Conservation (phyloP, 2,888 invertebrate species). For the Callyntrura sp. region DNA sequence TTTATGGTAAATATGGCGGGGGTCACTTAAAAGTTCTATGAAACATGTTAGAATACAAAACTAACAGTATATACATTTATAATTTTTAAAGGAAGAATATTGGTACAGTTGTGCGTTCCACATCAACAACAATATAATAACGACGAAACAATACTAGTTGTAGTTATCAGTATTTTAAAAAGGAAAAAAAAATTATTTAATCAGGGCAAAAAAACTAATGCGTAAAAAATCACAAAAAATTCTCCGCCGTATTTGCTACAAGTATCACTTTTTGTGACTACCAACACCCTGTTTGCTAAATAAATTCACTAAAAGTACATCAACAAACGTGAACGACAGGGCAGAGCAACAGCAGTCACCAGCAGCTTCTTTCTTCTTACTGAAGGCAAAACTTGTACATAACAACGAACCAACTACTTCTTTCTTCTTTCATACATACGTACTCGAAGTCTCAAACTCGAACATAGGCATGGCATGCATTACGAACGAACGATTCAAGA, state of each 20-base stretch:
- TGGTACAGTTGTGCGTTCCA: not conserved
- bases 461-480: not conserved
- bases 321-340: not conserved
- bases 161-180: not conserved
- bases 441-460: not conserved
- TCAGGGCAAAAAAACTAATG: conserved; percentile 32
- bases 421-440: not conserved
- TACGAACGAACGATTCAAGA: not conserved
- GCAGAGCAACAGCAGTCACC: conserved; percentile 37
- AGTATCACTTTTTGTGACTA: conserved; percentile 21
- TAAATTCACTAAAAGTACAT: conserved; percentile 24
- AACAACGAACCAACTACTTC: conserved; percentile 41
- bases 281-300: conserved; percentile 45
- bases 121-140: not conserved
- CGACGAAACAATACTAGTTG: not conserved
- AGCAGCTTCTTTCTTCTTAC: conserved; percentile 52
- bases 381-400: conserved; percentile 44
- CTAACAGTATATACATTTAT: not conserved
- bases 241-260: not conserved
- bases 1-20: not conserved
- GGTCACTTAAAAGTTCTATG: conserved; percentile 8
- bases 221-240: conserved; percentile 31
- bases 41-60: conserved; percentile 1
- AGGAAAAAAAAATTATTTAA: not conserved
- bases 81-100: not conserved